Conservation (phyloP, 1,140 invertebrate species). For the Anastrepha ludens region DNA sequence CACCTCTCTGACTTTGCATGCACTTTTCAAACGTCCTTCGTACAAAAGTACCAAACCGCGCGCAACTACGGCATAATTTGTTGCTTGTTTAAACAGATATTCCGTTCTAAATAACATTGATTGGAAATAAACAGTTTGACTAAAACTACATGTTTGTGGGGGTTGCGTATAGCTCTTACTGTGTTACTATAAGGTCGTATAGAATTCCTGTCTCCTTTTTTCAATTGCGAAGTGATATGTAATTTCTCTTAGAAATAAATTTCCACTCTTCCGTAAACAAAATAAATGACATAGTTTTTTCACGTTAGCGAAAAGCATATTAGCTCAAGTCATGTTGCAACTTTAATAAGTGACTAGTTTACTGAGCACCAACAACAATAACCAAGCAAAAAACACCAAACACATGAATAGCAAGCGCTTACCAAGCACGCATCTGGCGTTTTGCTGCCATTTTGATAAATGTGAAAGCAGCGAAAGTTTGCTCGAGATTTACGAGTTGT, state of each 20-base stretch:
- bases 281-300: conserved; percentile 50
- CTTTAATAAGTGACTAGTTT: conserved; percentile 33
- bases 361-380: conserved; percentile 5
- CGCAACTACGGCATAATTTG: no score
- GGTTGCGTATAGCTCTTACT: no score
- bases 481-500: conserved; percentile 43
- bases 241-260: neutral
- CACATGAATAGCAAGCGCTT: neutral
- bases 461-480: conserved; percentile 38
- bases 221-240: no score
- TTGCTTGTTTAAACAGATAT: no score
- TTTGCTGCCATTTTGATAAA: conserved; percentile 44
- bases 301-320: conserved; percentile 8
- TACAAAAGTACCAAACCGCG: no score
- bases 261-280: conserved; percentile 14
- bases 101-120: no score
- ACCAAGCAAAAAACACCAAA: neutral
- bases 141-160: no score
- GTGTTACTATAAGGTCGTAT: no score
- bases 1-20: no score
- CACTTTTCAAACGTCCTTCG: no score
- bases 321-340: conserved; percentile 34
- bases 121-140: no score
- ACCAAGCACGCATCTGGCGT: neutral
- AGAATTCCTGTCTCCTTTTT: no score